phyloP scores from a whole-genome alignment of 2,113 vertebrate genomes.

The Scolopax mira region DNA sequence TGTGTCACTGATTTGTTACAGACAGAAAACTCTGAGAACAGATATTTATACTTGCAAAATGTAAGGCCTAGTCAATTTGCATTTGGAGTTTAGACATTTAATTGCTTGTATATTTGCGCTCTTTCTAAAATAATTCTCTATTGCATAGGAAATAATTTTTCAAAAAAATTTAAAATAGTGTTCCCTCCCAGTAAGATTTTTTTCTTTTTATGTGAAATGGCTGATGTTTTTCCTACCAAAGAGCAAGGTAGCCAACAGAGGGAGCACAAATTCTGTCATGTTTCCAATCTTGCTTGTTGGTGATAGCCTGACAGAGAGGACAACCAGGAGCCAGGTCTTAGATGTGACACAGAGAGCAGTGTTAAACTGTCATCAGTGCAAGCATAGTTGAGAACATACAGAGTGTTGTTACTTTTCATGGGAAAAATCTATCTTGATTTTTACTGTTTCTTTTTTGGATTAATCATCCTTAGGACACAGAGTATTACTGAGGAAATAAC shows the following conservation, averaged over 20 bases:
- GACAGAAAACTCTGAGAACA: background rate
- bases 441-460: background rate
- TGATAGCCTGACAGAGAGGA: background rate
- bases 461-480: background rate
- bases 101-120: background rate
- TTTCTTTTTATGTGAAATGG: background rate
- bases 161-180: background rate
- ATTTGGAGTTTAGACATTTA: background rate
- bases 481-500: background rate
- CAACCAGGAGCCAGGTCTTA: background rate
- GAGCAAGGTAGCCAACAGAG: background rate
- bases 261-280: conserved; percentile 31
- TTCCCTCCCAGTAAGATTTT: background rate
- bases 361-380: background rate
- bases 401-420: background rate
- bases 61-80: background rate
- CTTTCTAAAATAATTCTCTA: background rate
- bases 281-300: background rate
- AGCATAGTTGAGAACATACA: background rate
- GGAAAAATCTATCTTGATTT: background rate
- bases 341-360: background rate
- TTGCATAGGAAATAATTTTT: background rate
- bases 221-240: background rate
- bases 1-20: background rate
- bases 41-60: background rate